Evolutionary conservation across 2,888 invertebrate species (phyloP).

Genomic region (Thyatira batis): DNA sequence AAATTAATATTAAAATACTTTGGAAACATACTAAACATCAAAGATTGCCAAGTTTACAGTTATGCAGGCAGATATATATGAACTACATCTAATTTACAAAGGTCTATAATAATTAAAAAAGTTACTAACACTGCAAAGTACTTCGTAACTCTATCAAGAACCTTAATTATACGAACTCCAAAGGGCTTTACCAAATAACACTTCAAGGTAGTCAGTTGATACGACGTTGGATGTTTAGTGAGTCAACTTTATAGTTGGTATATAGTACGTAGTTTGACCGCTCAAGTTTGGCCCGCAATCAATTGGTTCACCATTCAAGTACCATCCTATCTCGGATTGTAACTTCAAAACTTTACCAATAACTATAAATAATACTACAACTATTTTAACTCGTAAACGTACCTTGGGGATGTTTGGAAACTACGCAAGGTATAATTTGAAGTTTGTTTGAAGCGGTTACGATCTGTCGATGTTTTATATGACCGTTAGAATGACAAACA

Average conservation of each 20-base stretch:
- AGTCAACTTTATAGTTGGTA: conserved; percentile 1
- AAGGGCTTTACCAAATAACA: neutral
- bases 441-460: neutral
- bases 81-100: neutral
- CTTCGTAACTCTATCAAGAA: neutral
- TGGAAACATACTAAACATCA: too few relatives aligned
- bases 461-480: too few relatives aligned
- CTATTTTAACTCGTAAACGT: conserved; percentile 1
- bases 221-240: neutral
- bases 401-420: neutral
- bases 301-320: conserved; percentile 4
- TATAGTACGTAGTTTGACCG: conserved; percentile 2
- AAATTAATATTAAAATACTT: too few relatives aligned
- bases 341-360: conserved; percentile 14
- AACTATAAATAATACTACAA: conserved; percentile 14
- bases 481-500: too few relatives aligned
- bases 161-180: neutral
- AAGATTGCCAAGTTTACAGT: too few relatives aligned
- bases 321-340: conserved; percentile 7
- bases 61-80: neutral
- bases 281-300: neutral
- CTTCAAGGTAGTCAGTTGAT: neutral
- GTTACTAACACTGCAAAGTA: neutral
- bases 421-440: neutral
- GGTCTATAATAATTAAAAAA: neutral